Evolutionary conservation across 1,140 invertebrate genomes (phyloP), one percentile per base, ranked within the genome.

Genomic region (Halesus radiatus): DNA sequence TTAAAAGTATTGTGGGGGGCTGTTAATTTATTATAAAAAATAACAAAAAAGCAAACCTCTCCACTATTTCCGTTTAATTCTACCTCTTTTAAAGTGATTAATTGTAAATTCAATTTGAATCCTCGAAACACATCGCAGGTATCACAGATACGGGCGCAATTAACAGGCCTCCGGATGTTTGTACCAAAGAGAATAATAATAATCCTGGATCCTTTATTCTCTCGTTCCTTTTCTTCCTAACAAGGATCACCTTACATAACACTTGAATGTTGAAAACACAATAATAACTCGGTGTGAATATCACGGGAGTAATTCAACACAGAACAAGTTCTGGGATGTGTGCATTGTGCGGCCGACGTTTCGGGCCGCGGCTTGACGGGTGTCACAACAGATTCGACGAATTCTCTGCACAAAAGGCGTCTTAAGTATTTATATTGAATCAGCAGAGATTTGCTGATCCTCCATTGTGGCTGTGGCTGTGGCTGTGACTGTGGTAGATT

Each of bases 301-400:
- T 53, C 50, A 16, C 70, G 18, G 18, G 8, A 10, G 8, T 54
- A 26, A 32, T 26, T 73, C 20, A 22, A 72, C 10, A 23, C 45
- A 53, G 45, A n/a, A 22, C 26, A 66, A 8, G 20, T 66, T 60
- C 23, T 22, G 18, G 56, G 56, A 13, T 60, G 56, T 66, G 62
- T 66, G 6, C 52, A 26, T 68, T 68, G 64, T 68, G 37, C 16
- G 16, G 10, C 4, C 7, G 64, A 68, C 64, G 32, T 26, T 37
- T 29, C 16, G 64, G 18, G 18, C 16, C 16, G 26, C 15, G 37
- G 16, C 60, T 50, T 72, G 81, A 80, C 81, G 76, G 64, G 22
- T 83, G 81, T 83, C 81, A 83, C 32, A 83, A 83, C 81, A 83
- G 56, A 78, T 80, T 83, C 79, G 81, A 83, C 79, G 70, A 64